A percentile compares a stretch with the other conserved stretches of the same genome.
Conservation (phyloP, 1,140 invertebrate species). For the Drosophila orena region DNA sequence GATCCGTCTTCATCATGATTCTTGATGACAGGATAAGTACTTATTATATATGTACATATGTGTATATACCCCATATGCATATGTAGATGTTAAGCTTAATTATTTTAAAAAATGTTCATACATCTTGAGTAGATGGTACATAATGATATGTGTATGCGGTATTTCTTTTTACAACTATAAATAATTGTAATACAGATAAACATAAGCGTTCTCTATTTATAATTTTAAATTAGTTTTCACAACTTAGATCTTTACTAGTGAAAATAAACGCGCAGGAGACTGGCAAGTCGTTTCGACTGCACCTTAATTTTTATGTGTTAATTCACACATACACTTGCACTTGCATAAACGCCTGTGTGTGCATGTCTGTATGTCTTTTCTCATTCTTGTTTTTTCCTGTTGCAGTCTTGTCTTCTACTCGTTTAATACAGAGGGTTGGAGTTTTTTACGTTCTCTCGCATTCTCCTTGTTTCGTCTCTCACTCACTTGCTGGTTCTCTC, state of each 20-base stretch:
- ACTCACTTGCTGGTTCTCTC: constrained; percentile 11
- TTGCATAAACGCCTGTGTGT: constrained; percentile 32
- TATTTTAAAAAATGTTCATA: too few species aligned
- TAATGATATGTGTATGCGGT: too few species aligned
- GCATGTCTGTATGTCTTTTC: constrained; percentile 41
- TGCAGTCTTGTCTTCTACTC: constrained; percentile 71
- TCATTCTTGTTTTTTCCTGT: constrained; percentile 63
- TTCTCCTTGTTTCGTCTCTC: constrained; percentile 55
- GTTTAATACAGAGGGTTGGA: constrained; percentile 79
- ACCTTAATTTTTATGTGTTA: constrained; percentile 38
- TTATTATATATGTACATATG: neutral
- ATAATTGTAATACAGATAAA: too few species aligned
- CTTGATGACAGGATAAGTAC: neutral
- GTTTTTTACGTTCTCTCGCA: constrained; percentile 68
- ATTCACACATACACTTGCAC: constrained; percentile 39
- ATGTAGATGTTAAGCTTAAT: too few species aligned
- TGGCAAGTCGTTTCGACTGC: constrained; percentile 16
- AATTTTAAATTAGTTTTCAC: neutral
- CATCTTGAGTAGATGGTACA: too few species aligned
- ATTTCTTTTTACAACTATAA: too few species aligned
- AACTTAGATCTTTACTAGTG: neutral
- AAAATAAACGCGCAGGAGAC: constrained; percentile 7
- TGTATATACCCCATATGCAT: neutral
- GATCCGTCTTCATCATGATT: neutral
- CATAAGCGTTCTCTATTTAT: too few species aligned